Evolutionary conservation across 2,797 vertebrate species (phyloP).

Genomic region (Acipenser oxyrinchus): DNA sequence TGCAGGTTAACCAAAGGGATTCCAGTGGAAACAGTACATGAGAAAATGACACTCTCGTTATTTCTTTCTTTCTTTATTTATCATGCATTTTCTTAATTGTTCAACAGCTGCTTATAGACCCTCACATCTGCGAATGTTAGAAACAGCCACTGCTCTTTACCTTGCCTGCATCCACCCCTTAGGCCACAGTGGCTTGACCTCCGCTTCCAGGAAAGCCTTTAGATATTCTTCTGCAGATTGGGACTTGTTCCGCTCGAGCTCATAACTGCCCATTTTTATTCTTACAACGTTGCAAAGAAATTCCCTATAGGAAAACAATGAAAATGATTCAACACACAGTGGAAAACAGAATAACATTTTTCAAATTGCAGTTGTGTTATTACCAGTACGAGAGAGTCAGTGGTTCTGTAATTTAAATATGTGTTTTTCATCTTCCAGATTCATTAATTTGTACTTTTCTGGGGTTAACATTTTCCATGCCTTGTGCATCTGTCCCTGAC

Average conservation of each 20-base stretch:
- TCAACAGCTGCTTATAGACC: too few relatives aligned
- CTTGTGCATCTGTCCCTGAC: too few relatives aligned
- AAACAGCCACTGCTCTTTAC: conserved; percentile 37
- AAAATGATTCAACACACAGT: background rate
- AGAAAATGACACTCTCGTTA: too few relatives aligned
- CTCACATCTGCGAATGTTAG: too few relatives aligned
- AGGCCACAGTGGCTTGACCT: conserved; percentile 93
- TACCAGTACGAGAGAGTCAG: background rate
- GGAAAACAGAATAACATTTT: background rate
- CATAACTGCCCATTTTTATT: conserved; percentile 65
- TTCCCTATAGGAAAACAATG: conserved; percentile 53
- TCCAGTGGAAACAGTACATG: too few relatives aligned
- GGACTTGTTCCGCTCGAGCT: conserved; percentile 55
- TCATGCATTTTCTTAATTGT: too few relatives aligned
- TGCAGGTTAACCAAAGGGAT: too few relatives aligned
- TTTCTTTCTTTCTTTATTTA: too few relatives aligned
- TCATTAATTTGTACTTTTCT: too few relatives aligned
- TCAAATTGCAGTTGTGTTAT: background rate
- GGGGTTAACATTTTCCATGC: too few relatives aligned
- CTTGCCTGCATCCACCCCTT: conserved; percentile 99
- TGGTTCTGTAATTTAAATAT: too few relatives aligned
- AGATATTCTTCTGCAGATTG: conserved; percentile 86
- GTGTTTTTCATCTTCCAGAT: too few relatives aligned
- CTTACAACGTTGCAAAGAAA: conserved; percentile 69
- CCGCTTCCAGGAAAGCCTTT: conserved; percentile 88